Percentiles rank a stretch among this genome's conserved stretches.
These are phyloP conservation scores for Hirundo rustica DNA, from an alignment of 2,797 vertebrate genomes.

Conservation along the genomic window DNA sequence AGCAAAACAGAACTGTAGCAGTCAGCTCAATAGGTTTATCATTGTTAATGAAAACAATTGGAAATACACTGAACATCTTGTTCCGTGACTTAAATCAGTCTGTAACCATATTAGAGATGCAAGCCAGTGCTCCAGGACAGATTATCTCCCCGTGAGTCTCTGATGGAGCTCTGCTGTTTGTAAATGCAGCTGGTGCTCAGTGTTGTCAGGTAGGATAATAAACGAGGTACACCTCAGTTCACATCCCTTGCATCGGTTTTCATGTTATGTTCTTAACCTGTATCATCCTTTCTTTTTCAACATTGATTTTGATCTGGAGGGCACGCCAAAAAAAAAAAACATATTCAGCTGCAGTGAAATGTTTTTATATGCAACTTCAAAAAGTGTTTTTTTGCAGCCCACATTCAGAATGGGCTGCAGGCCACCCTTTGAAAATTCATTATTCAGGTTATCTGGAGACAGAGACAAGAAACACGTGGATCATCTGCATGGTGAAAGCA, in stretches of 20 bases:
- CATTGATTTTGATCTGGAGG: slow-evolving; percentile 40
- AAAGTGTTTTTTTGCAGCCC: neutral
- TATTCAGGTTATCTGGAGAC: neutral
- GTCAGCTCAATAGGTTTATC: slow-evolving; percentile 43
- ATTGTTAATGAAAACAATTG: slow-evolving; percentile 42
- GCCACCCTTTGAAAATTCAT: neutral
- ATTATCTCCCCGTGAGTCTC: slow-evolving; percentile 6
- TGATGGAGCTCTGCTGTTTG: slow-evolving; percentile 12
- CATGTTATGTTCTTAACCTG: slow-evolving; percentile 40
- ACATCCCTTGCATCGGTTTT: neutral
- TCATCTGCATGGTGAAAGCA: neutral
- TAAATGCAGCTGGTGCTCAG: slow-evolving; percentile 13
- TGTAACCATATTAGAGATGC: slow-evolving; percentile 20
- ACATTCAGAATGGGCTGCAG: neutral
- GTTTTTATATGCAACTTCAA: neutral
- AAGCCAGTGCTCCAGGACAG: slow-evolving; percentile 44
- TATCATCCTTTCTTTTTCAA: neutral
- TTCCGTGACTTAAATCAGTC: neutral
- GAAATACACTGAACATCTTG: slow-evolving; percentile 34
- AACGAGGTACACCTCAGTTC: slow-evolving; percentile 38
- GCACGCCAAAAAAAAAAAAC: neutral
- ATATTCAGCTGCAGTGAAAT: neutral
- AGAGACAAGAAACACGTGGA: neutral
- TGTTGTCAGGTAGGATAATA: slow-evolving; percentile 42
- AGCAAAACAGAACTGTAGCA: neutral